phyloP scores from a whole-genome alignment of 2,113 vertebrate genomes.

The Nycticebus coucang region DNA sequence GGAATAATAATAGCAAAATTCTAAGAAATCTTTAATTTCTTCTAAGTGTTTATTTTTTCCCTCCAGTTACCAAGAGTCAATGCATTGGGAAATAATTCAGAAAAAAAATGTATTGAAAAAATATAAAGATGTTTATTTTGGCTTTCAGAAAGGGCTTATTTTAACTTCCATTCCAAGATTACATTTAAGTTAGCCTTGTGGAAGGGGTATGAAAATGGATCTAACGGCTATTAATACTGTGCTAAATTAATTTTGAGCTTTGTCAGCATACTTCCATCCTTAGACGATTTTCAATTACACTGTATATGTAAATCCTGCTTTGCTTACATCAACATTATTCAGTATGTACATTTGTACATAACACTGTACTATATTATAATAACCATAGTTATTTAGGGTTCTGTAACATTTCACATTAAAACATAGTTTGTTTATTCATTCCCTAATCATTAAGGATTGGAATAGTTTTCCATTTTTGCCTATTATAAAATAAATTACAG shows the following conservation, averaged over 20 bases:
- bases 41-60: not conserved
- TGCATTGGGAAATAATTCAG: not conserved
- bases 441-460: not conserved
- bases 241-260: not conserved
- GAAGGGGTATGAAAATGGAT: not conserved
- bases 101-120: not conserved
- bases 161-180: not conserved
- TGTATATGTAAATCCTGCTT: not conserved
- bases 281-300: not conserved
- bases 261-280: not conserved
- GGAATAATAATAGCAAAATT: not conserved
- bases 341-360: not conserved
- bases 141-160: not conserved
- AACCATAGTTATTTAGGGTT: not conserved
- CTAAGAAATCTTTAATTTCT: not conserved
- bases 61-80: not conserved
- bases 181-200: not conserved
- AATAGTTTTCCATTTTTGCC: not conserved
- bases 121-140: not conserved
- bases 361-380: too few species aligned
- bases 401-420: not conserved
- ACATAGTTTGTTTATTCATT: not conserved
- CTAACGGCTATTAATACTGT: not conserved
- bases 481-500: not conserved
- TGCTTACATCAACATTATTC: not conserved